Conservation (phyloP, 2,113 vertebrate species). For the Piliocolobus tephrosceles region DNA sequence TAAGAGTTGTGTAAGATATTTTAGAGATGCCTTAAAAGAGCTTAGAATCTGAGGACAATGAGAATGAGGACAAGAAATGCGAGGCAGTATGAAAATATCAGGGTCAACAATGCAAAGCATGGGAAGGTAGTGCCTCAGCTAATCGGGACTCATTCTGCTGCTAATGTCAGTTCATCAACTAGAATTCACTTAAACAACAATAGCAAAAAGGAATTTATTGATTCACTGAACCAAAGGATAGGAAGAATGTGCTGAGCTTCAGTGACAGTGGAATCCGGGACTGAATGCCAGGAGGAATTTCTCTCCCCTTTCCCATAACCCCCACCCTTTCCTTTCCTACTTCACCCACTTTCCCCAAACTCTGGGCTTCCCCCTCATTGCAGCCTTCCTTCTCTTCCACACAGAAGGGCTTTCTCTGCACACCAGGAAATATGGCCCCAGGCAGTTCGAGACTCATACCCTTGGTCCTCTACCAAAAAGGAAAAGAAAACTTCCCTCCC, state of each 20-base stretch:
- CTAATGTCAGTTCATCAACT: neutral
- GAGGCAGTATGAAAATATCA: neutral
- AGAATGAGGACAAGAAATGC: neutral
- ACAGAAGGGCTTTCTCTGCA: neutral
- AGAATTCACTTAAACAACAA: neutral
- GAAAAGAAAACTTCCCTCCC: slow-evolving; percentile 1
- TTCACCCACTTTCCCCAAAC: neutral
- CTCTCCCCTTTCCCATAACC: neutral
- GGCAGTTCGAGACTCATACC: neutral
- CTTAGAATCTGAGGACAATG: neutral
- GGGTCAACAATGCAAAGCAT: neutral
- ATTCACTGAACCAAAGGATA: neutral
- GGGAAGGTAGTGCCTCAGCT: neutral
- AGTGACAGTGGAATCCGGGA: neutral
- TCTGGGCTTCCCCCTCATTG: neutral
- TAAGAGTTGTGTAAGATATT: neutral
- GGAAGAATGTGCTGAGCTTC: neutral
- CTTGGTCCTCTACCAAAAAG: neutral
- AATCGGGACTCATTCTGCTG: neutral
- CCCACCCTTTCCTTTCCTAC: too few relatives aligned
- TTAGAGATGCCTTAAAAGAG: neutral
- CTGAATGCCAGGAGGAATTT: neutral
- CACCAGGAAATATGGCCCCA: neutral
- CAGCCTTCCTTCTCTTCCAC: neutral
- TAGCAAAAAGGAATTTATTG: too few relatives aligned